phyloP scores from a whole-genome alignment of 1,140 invertebrate species.

The Heliothis subflexa region DNA sequence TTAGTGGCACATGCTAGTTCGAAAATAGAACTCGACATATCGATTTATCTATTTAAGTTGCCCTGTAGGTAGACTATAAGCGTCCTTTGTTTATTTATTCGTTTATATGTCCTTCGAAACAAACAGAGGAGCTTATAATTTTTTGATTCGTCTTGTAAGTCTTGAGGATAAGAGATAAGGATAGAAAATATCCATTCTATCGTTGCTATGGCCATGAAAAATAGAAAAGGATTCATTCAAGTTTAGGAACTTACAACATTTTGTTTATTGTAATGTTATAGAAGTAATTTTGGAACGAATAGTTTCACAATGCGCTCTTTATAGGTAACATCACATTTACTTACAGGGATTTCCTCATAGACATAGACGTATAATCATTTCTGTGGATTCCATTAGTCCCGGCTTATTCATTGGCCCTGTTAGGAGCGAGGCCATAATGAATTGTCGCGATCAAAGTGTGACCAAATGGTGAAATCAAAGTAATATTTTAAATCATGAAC shows the following conservation, averaged over 20 bases:
- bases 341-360: neutral
- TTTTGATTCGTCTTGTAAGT: no score
- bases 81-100: neutral
- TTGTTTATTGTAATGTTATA: no score
- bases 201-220: no score
- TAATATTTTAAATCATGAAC: conserved; percentile 53
- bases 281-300: no score
- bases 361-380: neutral
- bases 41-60: conserved; percentile 1
- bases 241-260: no score
- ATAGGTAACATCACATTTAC: no score
- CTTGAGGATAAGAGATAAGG: no score
- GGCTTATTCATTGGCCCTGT: neutral
- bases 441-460: conserved; percentile 69
- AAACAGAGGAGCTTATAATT: no score
- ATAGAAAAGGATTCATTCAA: no score
- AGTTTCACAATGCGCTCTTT: no score
- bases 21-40: conserved; percentile 15
- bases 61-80: neutral
- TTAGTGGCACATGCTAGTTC: neutral
- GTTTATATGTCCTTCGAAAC: no score
- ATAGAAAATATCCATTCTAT: no score
- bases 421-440: conserved; percentile 5
- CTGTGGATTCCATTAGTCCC: neutral
- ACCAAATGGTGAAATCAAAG: conserved; percentile 69